Base-by-base conservation (phyloP, 2,113 vertebrate genomes). In the Apteryx owenii region DNA sequence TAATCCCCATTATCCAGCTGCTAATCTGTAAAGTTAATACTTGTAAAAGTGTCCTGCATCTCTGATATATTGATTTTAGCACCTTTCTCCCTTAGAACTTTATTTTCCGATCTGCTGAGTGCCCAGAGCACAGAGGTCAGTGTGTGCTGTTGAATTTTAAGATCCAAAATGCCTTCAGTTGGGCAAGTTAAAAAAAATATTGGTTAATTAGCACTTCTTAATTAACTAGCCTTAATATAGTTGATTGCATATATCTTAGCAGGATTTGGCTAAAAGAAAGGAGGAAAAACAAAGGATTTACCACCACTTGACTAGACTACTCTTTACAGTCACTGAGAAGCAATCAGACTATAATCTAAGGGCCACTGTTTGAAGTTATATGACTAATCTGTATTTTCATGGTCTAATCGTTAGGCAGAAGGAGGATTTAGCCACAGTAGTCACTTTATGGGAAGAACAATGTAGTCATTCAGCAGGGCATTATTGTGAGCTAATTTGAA, bases 371-470 rank as follows among this genome's bases (percentile, higher is more conserved):
- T 77, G 91, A 91, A 94, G 65, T 88, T 90, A 51, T 65, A 76
- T 86, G 89, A 90, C 91, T 73, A 80, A 88, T 91, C 93, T 96
- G 62, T 95, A 75, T 96, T 95, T 95, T 87, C 79, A 85, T 89
- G 95, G 93, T 96, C 65, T 94, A 36, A 38, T 65, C 64, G 93
- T 71, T 93, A 96, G 93, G 69, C 88, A 87, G 96, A 96, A 92
- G 54, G 66, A 93, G 84, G 75, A 76, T 73, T 91, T 88, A 96
- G 78, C 91, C 79, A 96, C 94, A 96, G 82, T 65, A 87, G 73
- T 87, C 93, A 89, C 36, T 97, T 96, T 97, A 85, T 94, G 95
- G 89, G 62, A 81, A 97, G 88, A 92, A 96, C 80, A 93, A 88
- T 71, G 68, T 48, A 83, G 54, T 85, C 70, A 93, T 96, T 96